Evolutionary conservation across 2,888 invertebrate species (phyloP).

Genomic region (Eilema caniola): DNA sequence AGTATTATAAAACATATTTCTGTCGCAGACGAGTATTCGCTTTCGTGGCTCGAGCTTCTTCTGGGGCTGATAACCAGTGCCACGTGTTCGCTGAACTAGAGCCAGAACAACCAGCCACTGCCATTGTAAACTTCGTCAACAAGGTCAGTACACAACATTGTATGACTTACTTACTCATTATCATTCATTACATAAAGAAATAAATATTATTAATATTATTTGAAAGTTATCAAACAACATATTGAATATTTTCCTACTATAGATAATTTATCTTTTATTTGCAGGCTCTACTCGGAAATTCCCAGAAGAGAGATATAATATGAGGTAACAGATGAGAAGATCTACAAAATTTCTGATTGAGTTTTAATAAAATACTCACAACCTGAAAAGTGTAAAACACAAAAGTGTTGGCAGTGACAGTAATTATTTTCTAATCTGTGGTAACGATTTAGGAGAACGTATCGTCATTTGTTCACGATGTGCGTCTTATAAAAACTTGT

Average conservation of each 20-base stretch:
- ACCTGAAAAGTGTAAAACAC: constrained; percentile 56
- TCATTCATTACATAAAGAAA: too few relatives aligned
- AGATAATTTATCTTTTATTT: constrained; percentile 37
- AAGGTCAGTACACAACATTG: constrained; percentile 84
- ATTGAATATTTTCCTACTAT: background rate
- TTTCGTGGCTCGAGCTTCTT: constrained; percentile 95
- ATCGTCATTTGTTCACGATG: constrained; percentile 9
- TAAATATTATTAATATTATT: too few relatives aligned
- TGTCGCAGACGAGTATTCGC: constrained; percentile 94
- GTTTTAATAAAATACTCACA: constrained; percentile 48
- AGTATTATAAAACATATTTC: background rate
- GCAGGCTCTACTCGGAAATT: constrained; percentile 81
- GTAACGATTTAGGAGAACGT: constrained; percentile 8
- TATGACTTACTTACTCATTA: too few relatives aligned
- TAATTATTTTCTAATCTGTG: too few relatives aligned
- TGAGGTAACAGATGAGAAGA: constrained; percentile 50
- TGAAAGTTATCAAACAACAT: too few relatives aligned
- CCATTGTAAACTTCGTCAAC: constrained; percentile 96
- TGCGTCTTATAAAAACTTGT: constrained; percentile 34
- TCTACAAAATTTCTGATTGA: constrained; percentile 25
- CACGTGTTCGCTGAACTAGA: constrained; percentile 99
- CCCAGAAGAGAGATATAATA: constrained; percentile 80
- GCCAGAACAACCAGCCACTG: constrained; percentile 97
- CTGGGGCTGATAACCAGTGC: constrained; percentile 97
- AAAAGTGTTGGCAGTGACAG: constrained; percentile 12